phyloP scores from a whole-genome alignment of 2,797 vertebrate species.

The Alexandromys oeconomus region DNA sequence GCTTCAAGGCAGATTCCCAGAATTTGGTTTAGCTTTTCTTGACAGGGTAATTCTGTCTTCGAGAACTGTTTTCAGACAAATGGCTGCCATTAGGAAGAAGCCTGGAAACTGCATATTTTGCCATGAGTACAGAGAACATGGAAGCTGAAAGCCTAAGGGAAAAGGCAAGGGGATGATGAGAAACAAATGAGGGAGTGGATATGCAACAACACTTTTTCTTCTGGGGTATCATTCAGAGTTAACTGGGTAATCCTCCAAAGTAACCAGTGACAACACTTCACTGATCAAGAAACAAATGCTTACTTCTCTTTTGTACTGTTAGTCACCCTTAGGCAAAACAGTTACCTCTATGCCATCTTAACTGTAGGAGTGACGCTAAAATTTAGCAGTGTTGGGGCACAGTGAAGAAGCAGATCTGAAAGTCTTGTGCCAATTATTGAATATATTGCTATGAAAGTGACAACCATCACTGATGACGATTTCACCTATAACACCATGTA shows the following conservation, averaged over 20 bases:
- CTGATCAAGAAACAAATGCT: background rate
- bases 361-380: background rate
- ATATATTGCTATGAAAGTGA: background rate
- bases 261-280: background rate
- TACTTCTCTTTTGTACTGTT: background rate
- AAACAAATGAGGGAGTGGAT: background rate
- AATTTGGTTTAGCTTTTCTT: background rate
- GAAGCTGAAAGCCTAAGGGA: background rate
- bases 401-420: background rate
- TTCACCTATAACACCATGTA: background rate
- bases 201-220: background rate
- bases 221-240: background rate
- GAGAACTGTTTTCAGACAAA: background rate
- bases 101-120: background rate
- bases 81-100: background rate
- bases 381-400: background rate
- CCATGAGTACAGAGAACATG: background rate
- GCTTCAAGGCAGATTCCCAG: background rate
- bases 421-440: background rate
- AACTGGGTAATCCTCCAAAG: background rate
- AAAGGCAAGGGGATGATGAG: background rate
- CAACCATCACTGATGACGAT: background rate
- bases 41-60: background rate
- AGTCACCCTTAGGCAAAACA: accelerated
- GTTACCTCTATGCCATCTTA: background rate